Evolutionary conservation across 35 echinoderm and acorn worm species (phyloP), one percentile per base, ranked within the genome.

Genomic region (Acanthaster planci): DNA sequence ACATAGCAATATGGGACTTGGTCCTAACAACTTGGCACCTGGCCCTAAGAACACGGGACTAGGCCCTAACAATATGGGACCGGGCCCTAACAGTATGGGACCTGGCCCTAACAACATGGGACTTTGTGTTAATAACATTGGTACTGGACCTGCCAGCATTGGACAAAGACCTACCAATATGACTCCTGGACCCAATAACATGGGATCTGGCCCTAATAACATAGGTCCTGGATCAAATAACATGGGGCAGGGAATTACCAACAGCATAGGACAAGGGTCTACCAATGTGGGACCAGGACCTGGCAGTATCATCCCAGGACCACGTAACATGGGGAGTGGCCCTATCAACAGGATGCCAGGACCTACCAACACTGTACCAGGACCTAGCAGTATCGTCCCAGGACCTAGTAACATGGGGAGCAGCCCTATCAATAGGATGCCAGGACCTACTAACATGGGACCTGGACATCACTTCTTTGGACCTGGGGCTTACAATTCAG

Each of bases 51-150:
- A 29, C 23, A 72, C 30, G 26, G 64, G 64, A 72, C 14, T 27
- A 27, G 64, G 64, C 22, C 7, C 64, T 35, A 72, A 72, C 30
- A 72, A 21, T 26, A 72, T 72, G 64, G 64, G 64, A 72, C 34
- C 23, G 22, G 23, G 64, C 14, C 64, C 34, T 72, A 26, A 72
- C 26, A 26, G 2, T 34, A 72, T 31, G 34, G 14, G 18, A 29
- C 29, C 64, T 47, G 42, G 42, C 4, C 42, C 42, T 47, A 47
- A 47, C 42, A 47, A 4, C 12, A 47, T 47, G 42, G 12, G 4
- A 47, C 42, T 4, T n/a, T n/a, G n/a, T n/a, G n/a, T n/a, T n/a
- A 59, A 26, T 26, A 59, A 59, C 56, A 59, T 59, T 2, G 56
- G 56, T n/a, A 18, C 56, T 59, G 56, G 7, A 59, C 7, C 56